phyloP scores from a whole-genome alignment of 2,113 vertebrate species.

The Eonycteris spelaea region DNA sequence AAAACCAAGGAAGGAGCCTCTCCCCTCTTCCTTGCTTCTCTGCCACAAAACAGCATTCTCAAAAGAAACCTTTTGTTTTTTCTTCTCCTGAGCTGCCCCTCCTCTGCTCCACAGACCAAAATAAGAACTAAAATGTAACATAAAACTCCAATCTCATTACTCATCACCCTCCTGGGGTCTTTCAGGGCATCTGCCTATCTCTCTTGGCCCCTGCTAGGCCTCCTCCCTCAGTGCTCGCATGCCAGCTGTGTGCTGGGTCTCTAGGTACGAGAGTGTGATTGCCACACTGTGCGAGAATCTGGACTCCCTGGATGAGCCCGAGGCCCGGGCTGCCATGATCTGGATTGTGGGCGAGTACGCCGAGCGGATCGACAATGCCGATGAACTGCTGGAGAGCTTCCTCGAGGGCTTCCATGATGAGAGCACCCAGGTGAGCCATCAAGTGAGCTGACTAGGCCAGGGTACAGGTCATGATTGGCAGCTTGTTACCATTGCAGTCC shows the following conservation, averaged over 20 bases:
- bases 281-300: constrained; percentile 97
- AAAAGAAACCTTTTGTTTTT: background rate
- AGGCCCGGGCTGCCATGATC: constrained; percentile 97
- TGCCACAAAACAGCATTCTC: background rate
- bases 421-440: constrained; percentile 92
- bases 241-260: fast-evolving
- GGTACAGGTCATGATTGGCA: background rate
- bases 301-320: constrained; percentile 96
- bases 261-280: constrained; percentile 96
- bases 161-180: background rate
- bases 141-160: background rate
- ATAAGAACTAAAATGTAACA: background rate
- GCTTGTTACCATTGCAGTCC: background rate
- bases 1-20: background rate
- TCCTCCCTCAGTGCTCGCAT: background rate
- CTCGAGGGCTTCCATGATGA: constrained; percentile 98
- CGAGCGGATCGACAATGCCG: constrained; percentile 95
- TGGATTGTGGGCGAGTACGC: constrained; percentile 98
- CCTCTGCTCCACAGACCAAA: background rate
- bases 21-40: background rate
- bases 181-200: background rate
- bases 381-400: constrained; percentile 97
- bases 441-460: fast-evolving
- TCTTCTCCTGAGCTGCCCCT: background rate
- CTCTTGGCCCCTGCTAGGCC: background rate